phyloP scores from a whole-genome alignment of 2,113 vertebrate species.

The Microtus oregoni region DNA sequence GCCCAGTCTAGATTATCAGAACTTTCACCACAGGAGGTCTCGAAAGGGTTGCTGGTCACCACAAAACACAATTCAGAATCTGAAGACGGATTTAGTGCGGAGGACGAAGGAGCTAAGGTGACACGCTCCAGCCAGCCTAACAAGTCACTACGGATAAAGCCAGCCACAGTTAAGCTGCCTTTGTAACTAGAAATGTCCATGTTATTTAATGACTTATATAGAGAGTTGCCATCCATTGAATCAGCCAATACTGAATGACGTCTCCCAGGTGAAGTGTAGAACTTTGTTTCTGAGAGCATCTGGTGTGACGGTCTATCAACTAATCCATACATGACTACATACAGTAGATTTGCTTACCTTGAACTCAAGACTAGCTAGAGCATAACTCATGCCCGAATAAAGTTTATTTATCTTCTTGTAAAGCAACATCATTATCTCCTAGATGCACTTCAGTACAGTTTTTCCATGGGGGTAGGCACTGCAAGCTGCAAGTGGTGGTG shows the following conservation, averaged over 20 bases:
- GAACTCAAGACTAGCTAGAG: neutral
- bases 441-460: neutral
- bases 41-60: neutral
- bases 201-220: neutral
- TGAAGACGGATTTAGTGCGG: neutral
- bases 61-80: neutral
- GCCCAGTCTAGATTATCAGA: accelerated
- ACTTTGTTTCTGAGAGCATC: neutral
- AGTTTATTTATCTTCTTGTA: neutral
- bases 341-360: neutral
- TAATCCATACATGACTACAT: neutral
- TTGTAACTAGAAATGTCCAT: neutral
- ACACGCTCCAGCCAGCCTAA: neutral
- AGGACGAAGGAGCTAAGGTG: neutral
- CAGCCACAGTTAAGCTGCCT: neutral
- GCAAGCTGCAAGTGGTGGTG: neutral
- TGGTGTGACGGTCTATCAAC: neutral
- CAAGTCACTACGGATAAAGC: neutral
- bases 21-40: neutral
- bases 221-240: neutral
- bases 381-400: neutral
- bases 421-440: neutral
- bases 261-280: neutral
- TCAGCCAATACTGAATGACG: neutral
- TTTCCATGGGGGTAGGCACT: neutral